Evolutionary conservation across 37 sponge, comb jelly and placozoan species (phyloP).

Genomic region (Theonella swinhoei): DNA sequence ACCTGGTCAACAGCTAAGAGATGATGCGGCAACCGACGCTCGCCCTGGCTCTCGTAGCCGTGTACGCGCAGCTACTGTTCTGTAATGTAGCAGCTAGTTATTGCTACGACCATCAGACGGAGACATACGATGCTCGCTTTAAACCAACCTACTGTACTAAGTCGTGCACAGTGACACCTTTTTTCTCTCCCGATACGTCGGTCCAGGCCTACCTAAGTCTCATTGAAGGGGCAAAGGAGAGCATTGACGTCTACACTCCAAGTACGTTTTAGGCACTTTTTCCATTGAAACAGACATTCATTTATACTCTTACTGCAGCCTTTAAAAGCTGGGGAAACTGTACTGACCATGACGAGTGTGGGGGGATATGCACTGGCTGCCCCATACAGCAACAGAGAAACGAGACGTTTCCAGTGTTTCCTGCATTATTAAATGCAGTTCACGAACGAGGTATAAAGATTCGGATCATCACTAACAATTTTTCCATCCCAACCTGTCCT

Average conservation of each 20-base stretch:
- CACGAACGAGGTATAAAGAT: conserved; percentile 52
- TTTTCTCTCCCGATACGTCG: conserved; percentile 88
- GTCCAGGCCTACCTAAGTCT: conserved; percentile 72
- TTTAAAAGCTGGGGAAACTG: conserved; percentile 84
- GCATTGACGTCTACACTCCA: conserved; percentile 79
- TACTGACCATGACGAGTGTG: conserved; percentile 46
- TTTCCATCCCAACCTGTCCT: conserved; percentile 42
- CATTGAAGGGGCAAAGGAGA: conserved; percentile 64
- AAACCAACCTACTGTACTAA: conserved; percentile 29
- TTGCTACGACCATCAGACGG: conserved; percentile 78
- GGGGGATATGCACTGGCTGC: conserved; percentile 65
- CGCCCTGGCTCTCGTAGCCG: no score
- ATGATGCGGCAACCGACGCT: no score
- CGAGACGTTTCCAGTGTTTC: conserved; percentile 83
- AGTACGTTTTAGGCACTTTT: no score
- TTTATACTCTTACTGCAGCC: no score
- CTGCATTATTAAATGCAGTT: conserved; percentile 80
- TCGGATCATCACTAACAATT: conserved; percentile 80
- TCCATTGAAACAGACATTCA: no score
- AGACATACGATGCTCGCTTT: conserved; percentile 56
- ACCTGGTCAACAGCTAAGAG: no score
- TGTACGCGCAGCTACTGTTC: no score
- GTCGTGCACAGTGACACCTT: conserved; percentile 73
- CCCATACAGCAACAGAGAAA: conserved; percentile 43
- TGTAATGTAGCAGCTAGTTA: neutral